Conservation (phyloP, 1,140 invertebrate species). For the Cherax destructor region DNA sequence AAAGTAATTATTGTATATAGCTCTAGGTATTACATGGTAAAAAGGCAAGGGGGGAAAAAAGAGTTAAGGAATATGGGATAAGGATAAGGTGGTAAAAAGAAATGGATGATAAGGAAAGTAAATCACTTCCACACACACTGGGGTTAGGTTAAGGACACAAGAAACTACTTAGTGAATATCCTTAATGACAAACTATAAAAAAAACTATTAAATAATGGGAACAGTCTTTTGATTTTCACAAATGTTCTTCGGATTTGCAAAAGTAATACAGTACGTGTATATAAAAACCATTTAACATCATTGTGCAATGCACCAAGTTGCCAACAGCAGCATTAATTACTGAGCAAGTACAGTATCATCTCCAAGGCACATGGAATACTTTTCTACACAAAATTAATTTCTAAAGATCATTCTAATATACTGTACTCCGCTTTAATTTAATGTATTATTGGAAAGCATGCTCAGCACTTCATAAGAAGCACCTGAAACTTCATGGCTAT, state of each 20-base stretch:
- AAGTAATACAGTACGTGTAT: too few species aligned
- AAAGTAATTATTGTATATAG: not conserved
- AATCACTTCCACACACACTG: not conserved
- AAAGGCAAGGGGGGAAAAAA: not conserved
- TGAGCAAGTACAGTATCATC: not conserved
- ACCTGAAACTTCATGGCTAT: not conserved
- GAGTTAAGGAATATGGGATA: not conserved
- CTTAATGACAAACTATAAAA: not conserved
- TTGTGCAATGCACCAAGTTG: too few species aligned
- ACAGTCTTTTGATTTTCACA: too few species aligned
- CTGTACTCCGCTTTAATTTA: not conserved
- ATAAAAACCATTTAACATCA: too few species aligned
- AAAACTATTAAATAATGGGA: too few species aligned
- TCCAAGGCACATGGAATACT: not conserved
- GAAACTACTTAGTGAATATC: not conserved
- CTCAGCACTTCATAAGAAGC: not conserved
- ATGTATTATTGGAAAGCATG: too few species aligned
- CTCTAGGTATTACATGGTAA: not conserved
- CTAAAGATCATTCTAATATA: not conserved
- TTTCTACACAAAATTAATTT: not conserved
- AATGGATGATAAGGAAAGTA: too few species aligned
- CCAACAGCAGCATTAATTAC: too few species aligned
- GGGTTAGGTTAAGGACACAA: not conserved
- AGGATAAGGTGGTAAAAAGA: too few species aligned
- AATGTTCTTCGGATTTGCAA: too few species aligned